A percentile compares a stretch with the other conserved stretches of the same genome.
These are phyloP conservation scores for Sycophila sp. DNA, from an alignment of 1,140 invertebrate species.

Conservation along the genomic window DNA sequence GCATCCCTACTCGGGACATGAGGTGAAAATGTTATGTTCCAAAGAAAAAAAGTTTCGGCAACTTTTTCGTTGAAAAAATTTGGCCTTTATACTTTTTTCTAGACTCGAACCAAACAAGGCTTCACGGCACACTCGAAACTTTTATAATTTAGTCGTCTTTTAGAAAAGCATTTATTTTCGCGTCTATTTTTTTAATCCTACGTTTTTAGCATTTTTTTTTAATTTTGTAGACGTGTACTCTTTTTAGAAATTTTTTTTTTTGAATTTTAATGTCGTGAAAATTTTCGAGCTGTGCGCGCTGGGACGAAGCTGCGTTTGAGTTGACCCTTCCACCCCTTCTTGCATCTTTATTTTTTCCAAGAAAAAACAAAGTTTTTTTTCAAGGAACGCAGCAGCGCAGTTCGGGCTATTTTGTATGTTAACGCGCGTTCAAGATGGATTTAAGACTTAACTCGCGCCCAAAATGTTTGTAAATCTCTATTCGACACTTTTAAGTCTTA, in stretches of 20 bases:
- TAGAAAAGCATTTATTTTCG: neutral
- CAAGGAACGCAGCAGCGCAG: conserved; percentile 15
- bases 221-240: conserved; percentile 25
- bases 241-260: conserved; percentile 11
- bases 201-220: conserved; percentile 30
- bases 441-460: conserved; percentile 8
- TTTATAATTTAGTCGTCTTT: too few species aligned
- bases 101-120: conserved; percentile 10
- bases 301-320: conserved; percentile 1
- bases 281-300: conserved; percentile 1
- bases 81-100: conserved; percentile 10
- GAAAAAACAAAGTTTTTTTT: neutral
- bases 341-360: neutral
- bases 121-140: conserved; percentile 8
- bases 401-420: conserved; percentile 5
- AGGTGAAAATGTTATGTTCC: conserved; percentile 5
- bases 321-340: too few species aligned
- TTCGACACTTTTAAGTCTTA: conserved; percentile 28
- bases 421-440: conserved; percentile 5
- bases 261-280: conserved; percentile 10
- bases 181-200: conserved; percentile 6
- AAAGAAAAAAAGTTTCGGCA: neutral
- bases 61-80: conserved; percentile 15
- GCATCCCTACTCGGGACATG: conserved; percentile 16
- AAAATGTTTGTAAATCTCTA: conserved; percentile 4